phyloP scores from a whole-genome alignment of 2,797 vertebrate genomes.

The Lithobates pipiens region DNA sequence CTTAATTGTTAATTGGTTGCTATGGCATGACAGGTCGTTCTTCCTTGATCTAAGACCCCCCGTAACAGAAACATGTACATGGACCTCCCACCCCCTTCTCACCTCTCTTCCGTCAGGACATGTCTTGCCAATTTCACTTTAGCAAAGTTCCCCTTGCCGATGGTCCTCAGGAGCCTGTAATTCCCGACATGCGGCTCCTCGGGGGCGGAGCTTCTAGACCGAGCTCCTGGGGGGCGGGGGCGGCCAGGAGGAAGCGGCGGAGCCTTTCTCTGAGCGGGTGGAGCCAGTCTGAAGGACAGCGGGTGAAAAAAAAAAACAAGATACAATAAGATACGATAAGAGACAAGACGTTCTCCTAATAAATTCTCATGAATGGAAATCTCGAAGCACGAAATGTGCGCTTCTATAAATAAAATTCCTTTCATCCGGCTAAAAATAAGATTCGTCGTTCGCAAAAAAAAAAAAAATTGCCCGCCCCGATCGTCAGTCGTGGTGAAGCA shows the following conservation, averaged over 20 bases:
- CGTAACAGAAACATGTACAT: not conserved
- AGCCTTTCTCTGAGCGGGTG: conserved; percentile 88
- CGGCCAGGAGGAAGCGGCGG: conserved; percentile 80
- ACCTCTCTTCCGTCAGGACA: conserved; percentile 79
- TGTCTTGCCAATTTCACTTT: conserved; percentile 94
- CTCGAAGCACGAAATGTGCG: no score
- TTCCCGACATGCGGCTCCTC: conserved; percentile 92
- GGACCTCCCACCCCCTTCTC: not conserved
- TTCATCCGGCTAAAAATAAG: no score
- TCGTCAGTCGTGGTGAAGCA: no score
- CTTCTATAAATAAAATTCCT: no score
- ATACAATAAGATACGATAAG: no score
- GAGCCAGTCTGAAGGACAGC: conserved; percentile 84
- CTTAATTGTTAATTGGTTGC: no score
- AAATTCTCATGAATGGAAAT: not conserved
- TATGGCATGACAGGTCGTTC: not conserved
- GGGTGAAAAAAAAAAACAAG: not conserved
- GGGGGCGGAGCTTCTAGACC: conserved; percentile 90
- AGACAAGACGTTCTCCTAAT: no score
- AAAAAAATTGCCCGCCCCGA: no score
- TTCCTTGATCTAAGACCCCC: not conserved
- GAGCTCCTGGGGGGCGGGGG: conserved; percentile 85
- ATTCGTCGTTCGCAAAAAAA: no score
- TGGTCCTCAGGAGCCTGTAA: conserved; percentile 92
- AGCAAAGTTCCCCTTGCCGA: conserved; percentile 94